Base-by-base conservation (phyloP, 2,888 invertebrate genomes). In the Dryomyza anilis region DNA sequence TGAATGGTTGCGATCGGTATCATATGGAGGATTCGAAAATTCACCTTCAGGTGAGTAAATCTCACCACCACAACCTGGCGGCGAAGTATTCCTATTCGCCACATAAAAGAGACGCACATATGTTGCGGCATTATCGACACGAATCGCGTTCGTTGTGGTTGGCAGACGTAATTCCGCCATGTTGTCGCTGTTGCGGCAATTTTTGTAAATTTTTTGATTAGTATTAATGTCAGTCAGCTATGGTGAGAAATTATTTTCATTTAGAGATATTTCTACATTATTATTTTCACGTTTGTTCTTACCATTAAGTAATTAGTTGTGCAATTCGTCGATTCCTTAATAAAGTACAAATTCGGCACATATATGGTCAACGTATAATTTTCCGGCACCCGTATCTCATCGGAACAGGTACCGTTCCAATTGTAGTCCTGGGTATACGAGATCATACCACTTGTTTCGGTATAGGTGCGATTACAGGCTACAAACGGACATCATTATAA, bases 351-450 rank as follows among this genome's bases (percentile, higher is more conserved):
- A 23, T 43, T n/a, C 14, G 82, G 78, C 71, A 91, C 88, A 76
- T 90, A 92, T 0, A 92, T 72, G 0, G 92, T 88, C 68, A 96
- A 87, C 0, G 89, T 91, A 74, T 83, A 85, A 78, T 87, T 90
- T 71, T 79, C 85, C 1, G 89, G 87, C 1, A 89, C 89, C 1
- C 84, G 85, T 46, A 96, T 90, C 2, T 86, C 85, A 4, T 89
- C 86, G 60, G 83, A 83, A 76, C 95, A 96, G 8, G 27, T 2
- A 0, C 0, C 19, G 16, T 81, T 70, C 39, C 71, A n/a, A n/a
- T n/a, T n/a, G n/a, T n/a, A n/a, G n/a, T n/a, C n/a, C 70, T 75
- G 12, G 5, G n/a, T n/a, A n/a, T n/a, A 21, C 36, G 67, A 69
- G 52, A 94, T 85, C 73, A 89, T 85, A 1, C 93, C 94, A 73